A percentile compares a stretch with the other conserved stretches of the same genome.
phyloP scores from a whole-genome alignment of 2,113 vertebrate genomes.

The Daboia siamensis region DNA sequence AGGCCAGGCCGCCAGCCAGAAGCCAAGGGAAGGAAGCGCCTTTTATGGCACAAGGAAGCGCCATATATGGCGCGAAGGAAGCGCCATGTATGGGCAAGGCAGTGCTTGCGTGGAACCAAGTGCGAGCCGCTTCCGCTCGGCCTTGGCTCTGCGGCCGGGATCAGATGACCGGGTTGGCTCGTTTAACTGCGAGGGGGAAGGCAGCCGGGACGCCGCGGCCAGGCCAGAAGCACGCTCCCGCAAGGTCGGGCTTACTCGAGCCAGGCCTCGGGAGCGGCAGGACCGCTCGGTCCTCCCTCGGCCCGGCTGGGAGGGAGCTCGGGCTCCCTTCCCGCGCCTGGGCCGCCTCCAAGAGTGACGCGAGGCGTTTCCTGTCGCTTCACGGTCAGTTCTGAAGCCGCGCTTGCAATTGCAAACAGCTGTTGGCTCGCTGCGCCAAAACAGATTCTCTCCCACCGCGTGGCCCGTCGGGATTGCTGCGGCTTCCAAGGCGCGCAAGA shows the following conservation, averaged over 20 bases:
- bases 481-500: neutral
- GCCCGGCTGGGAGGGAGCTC: neutral
- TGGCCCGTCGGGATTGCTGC: neutral
- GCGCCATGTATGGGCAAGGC: constrained; percentile 55
- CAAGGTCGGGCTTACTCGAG: neutral
- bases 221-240: neutral
- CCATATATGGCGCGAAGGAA: constrained; percentile 57
- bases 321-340: neutral
- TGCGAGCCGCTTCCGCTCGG: constrained; percentile 47
- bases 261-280: neutral
- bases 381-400: neutral
- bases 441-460: neutral
- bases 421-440: neutral
- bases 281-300: neutral
- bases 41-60: constrained; percentile 64
- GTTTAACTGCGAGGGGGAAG: neutral
- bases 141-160: constrained; percentile 9
- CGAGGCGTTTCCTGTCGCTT: constrained; percentile 7
- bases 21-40: constrained; percentile 61
- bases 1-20: constrained; percentile 39
- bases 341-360: constrained; percentile 3
- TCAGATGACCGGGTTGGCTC: neutral
- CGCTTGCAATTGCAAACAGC: constrained; percentile 24
- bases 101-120: constrained; percentile 8
- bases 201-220: neutral